Evolutionary conservation across 2,888 invertebrate species (phyloP).

Genomic region (Zhengitettix transpicula): DNA sequence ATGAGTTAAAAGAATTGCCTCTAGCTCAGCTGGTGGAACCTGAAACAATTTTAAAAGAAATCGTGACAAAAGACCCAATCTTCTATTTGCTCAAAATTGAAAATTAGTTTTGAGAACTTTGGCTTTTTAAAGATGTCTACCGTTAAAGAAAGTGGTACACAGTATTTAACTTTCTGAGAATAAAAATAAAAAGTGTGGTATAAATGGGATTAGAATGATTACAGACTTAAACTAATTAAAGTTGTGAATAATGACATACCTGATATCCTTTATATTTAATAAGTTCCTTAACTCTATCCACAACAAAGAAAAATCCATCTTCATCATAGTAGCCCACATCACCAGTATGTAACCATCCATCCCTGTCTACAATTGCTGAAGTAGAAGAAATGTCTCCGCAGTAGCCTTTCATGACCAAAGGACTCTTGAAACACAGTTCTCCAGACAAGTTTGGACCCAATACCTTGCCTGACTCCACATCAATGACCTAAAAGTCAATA

Average conservation of each 20-base stretch:
- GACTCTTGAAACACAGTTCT: constrained; percentile 72
- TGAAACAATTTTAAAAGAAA: too few relatives aligned
- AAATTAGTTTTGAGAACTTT: too few relatives aligned
- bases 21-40: constrained; percentile 78
- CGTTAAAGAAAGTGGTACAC: too few relatives aligned
- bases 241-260: constrained; percentile 19
- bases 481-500: constrained; percentile 25
- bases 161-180: too few relatives aligned
- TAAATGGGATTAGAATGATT: too few relatives aligned
- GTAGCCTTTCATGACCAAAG: constrained; percentile 71
- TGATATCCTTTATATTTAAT: constrained; percentile 78
- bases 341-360: constrained; percentile 65
- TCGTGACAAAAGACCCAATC: too few relatives aligned
- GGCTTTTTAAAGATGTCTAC: too few relatives aligned
- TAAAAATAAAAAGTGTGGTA: too few relatives aligned
- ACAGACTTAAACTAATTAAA: too few relatives aligned
- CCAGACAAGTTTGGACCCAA: constrained; percentile 41
- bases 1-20: constrained; percentile 56
- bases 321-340: constrained; percentile 71
- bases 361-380: constrained; percentile 41
- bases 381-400: constrained; percentile 52
- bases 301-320: constrained; percentile 60
- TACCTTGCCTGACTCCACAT: constrained; percentile 36
- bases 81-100: too few relatives aligned
- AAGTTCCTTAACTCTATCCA: constrained; percentile 74